These are phyloP conservation scores for Caiman crocodilus DNA, from an alignment of 2,797 vertebrate species.

Conservation along the genomic window DNA sequence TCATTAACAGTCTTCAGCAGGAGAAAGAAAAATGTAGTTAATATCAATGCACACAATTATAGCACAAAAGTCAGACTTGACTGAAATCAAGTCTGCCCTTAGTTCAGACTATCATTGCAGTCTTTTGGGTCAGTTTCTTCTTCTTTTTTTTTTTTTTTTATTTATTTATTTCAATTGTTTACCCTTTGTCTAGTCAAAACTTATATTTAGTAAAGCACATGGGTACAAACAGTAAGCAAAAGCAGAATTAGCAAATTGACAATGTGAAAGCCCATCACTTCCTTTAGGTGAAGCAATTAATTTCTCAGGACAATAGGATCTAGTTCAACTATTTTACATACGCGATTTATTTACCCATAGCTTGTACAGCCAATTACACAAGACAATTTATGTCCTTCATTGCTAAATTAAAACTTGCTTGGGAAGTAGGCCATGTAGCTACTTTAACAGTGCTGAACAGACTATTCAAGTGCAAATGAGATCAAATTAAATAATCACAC, in stretches of 20 bases:
- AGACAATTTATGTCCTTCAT: not conserved
- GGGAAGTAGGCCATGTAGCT: not conserved
- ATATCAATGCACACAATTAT: not conserved
- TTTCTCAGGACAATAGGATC: not conserved
- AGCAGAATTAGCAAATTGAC: not conserved
- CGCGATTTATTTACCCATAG: not conserved
- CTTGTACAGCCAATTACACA: not conserved
- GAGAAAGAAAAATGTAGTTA: constrained; percentile 14
- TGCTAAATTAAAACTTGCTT: constrained; percentile 41
- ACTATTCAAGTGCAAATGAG: constrained; percentile 1
- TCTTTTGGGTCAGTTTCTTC: constrained; percentile 9
- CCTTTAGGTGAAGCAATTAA: not conserved
- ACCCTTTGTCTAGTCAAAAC: not conserved
- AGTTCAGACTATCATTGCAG: not conserved
- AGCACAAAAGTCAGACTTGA: constrained; percentile 47
- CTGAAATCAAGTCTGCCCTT: constrained; percentile 9
- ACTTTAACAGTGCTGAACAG: constrained; percentile 6
- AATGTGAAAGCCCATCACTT: not conserved
- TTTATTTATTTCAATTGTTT: not conserved
- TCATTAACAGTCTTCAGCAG: constrained; percentile 27
- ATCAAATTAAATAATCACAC: not conserved
- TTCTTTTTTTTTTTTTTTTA: no score
- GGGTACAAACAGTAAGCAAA: not conserved
- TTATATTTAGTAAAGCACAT: not conserved
- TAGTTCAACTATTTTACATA: not conserved